Conservation (phyloP, 1,140 invertebrate genomes). For the Trichonephila clavipes region DNA sequence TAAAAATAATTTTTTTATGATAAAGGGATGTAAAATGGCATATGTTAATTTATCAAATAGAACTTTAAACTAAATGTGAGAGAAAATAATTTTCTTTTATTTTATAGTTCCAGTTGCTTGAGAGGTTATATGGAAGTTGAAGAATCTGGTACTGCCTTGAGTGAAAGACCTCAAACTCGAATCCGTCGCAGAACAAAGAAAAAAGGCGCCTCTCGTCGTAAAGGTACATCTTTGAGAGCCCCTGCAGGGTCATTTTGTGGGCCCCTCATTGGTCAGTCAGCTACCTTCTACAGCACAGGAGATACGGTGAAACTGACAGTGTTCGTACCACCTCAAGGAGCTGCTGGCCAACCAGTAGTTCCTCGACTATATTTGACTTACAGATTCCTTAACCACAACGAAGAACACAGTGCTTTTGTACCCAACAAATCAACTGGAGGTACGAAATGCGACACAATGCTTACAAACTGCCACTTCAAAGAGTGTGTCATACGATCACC, state of each 20-base stretch:
- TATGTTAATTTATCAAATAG: too few relatives aligned
- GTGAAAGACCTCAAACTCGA: neutral
- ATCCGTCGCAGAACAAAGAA: constrained; percentile 47
- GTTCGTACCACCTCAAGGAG: constrained; percentile 73
- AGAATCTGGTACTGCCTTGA: neutral
- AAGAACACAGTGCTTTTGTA: neutral
- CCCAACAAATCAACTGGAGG: neutral
- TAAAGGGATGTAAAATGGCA: too few relatives aligned
- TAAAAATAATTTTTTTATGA: too few relatives aligned
- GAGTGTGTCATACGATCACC: constrained; percentile 75
- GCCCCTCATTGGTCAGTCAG: constrained; percentile 66
- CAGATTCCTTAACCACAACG: constrained; percentile 61
- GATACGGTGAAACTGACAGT: constrained; percentile 70
- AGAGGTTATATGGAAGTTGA: constrained; percentile 65
- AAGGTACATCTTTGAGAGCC: neutral
- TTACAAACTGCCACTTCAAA: constrained; percentile 67
- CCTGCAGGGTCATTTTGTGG: constrained; percentile 75
- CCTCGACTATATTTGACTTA: constrained; percentile 77
- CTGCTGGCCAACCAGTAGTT: constrained; percentile 68
- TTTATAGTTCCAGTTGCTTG: constrained; percentile 46
- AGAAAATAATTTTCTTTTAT: neutral
- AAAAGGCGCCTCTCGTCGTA: constrained; percentile 35
- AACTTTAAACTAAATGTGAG: too few relatives aligned
- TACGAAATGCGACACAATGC: constrained; percentile 52
- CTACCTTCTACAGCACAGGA: constrained; percentile 74